These are phyloP conservation scores for Acanthopleura granulata DNA, from an alignment of 2,888 invertebrate species.

Conservation along the genomic window DNA sequence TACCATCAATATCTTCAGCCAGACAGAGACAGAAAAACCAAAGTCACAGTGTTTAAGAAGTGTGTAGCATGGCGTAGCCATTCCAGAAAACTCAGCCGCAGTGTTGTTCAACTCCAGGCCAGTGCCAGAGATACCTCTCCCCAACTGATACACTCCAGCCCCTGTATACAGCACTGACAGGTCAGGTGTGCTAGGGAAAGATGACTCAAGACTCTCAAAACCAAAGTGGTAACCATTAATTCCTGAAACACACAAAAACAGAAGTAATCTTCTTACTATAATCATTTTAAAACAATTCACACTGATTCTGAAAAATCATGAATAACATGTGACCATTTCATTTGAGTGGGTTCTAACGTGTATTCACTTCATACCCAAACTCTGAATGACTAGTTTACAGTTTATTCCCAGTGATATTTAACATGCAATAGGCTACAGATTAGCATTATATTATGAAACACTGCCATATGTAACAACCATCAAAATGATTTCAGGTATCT, in stretches of 20 bases:
- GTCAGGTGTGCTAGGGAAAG: neutral
- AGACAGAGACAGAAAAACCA: neutral
- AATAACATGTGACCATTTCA: too few relatives aligned
- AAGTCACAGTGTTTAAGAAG: neutral
- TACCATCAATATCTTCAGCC: neutral
- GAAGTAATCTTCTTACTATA: too few relatives aligned
- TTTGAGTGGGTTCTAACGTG: too few relatives aligned
- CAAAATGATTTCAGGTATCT: too few relatives aligned
- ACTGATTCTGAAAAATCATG: too few relatives aligned
- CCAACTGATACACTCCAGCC: neutral
- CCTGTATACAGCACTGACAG: neutral
- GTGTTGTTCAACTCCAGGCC: neutral
- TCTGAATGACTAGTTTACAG: too few relatives aligned
- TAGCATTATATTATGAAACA: too few relatives aligned
- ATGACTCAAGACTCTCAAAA: neutral
- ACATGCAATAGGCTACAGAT: too few relatives aligned
- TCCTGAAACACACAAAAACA: neutral
- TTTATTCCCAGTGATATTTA: too few relatives aligned
- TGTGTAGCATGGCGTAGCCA: neutral
- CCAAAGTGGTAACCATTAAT: slow-evolving; percentile 7
- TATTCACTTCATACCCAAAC: too few relatives aligned
- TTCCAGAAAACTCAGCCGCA: neutral
- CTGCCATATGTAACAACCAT: too few relatives aligned
- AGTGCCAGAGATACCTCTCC: neutral
- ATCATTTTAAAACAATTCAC: too few relatives aligned